Evolutionary conservation across 2,113 vertebrate genomes (phyloP).

Genomic region (Bagarius yarrelli): DNA sequence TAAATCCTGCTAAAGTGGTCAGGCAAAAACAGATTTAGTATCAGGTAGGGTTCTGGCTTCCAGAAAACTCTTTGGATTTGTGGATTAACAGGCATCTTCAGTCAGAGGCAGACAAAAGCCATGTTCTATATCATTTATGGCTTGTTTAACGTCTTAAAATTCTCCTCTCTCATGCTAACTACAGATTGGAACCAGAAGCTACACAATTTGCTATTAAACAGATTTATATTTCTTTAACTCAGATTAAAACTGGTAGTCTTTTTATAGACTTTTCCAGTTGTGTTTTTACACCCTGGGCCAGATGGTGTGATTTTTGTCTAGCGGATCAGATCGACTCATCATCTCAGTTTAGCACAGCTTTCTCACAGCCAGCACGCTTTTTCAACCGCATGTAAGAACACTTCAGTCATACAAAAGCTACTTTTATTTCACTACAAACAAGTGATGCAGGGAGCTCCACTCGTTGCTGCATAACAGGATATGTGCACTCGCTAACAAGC

Average conservation of each 20-base stretch:
- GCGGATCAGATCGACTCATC: conserved; percentile 40
- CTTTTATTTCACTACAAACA: background rate
- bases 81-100: background rate
- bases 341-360: conserved; percentile 1
- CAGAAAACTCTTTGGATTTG: background rate
- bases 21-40: conserved; percentile 36
- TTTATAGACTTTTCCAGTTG: background rate
- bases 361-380: background rate
- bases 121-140: background rate
- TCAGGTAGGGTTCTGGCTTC: background rate
- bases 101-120: background rate
- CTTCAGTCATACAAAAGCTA: conserved; percentile 5
- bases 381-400: conserved; percentile 14
- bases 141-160: conserved; percentile 1
- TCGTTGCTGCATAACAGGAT: background rate
- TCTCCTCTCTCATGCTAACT: background rate
- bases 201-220: conserved; percentile 12
- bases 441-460: background rate
- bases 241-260: conserved; percentile 28
- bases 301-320: conserved; percentile 20
- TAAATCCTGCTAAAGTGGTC: conserved; percentile 18
- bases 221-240: conserved; percentile 13
- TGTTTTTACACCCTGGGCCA: conserved; percentile 33
- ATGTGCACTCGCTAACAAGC: conserved; percentile 12
- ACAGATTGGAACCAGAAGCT: background rate